Percentiles rank a stretch among this genome's conserved stretches.
phyloP scores from a whole-genome alignment of 2,113 vertebrate genomes.

The Upupa epops region DNA sequence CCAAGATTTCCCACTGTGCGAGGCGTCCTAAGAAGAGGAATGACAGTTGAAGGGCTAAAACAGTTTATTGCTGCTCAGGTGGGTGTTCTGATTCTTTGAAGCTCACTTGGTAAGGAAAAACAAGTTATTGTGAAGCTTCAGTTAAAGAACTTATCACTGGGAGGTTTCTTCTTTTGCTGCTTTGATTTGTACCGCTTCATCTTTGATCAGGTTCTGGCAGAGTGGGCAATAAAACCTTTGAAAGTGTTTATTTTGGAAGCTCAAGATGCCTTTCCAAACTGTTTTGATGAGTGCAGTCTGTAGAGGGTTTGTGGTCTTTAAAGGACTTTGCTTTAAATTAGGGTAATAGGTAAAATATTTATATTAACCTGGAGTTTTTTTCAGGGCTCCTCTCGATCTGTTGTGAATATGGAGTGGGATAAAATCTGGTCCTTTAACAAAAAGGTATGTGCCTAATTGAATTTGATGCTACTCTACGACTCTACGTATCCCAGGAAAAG shows the following conservation, averaged over 20 bases:
- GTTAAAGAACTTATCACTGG: background rate
- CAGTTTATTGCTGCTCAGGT: constrained; percentile 99
- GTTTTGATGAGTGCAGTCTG: background rate
- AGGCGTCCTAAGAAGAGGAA: constrained; percentile 93
- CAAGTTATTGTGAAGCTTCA: background rate
- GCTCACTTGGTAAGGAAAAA: background rate
- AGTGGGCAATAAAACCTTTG: background rate
- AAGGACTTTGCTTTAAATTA: background rate
- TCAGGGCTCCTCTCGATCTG: constrained; percentile 94
- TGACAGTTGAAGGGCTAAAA: constrained; percentile 97
- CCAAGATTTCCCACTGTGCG: constrained; percentile 97
- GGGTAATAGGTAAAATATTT: background rate
- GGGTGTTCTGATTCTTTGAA: background rate
- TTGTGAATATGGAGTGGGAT: constrained; percentile 99
- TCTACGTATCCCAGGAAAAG: no score
- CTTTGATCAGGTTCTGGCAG: background rate
- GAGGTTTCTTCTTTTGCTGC: background rate
- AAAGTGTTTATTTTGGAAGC: background rate
- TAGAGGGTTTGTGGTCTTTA: background rate
- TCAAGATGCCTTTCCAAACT: background rate
- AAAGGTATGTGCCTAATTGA: constrained; percentile 81
- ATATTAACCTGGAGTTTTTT: background rate
- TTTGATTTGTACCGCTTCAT: background rate
- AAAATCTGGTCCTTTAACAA: constrained; percentile 99
- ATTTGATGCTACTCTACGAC: background rate